These are phyloP conservation scores for Discoglossus pictus DNA, from an alignment of 2,797 vertebrate genomes.

Conservation along the genomic window DNA sequence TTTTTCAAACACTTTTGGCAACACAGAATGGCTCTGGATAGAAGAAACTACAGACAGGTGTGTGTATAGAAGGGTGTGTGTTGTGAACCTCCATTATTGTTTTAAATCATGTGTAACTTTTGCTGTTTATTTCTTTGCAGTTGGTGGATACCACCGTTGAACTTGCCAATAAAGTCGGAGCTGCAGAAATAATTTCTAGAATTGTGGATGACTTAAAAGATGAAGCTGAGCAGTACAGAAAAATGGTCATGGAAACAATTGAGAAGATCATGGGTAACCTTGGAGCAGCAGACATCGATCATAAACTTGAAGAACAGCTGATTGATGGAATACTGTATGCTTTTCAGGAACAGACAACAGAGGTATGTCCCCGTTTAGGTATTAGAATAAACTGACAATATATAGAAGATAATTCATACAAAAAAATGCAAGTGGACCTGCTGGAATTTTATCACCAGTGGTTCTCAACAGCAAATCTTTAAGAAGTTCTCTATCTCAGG, in stretches of 20 bases:
- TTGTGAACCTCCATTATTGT: too few relatives aligned
- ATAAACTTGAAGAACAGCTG: conserved; percentile 97
- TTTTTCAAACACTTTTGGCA: conserved; percentile 99
- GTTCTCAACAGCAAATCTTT: too few relatives aligned
- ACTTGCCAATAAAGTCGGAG: conserved; percentile 97
- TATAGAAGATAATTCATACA: too few relatives aligned
- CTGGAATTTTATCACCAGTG: too few relatives aligned
- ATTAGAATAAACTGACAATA: too few relatives aligned
- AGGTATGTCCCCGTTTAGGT: conserved; percentile 82
- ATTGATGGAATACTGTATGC: conserved; percentile 98
- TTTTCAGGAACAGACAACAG: conserved; percentile 98
- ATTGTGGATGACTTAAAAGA: conserved; percentile 98
- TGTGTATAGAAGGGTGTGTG: too few relatives aligned
- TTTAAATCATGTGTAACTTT: too few relatives aligned
- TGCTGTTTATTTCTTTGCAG: conserved; percentile 61
- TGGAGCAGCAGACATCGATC: conserved; percentile 96
- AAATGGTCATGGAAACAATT: conserved; percentile 99
- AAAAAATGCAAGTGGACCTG: too few relatives aligned
- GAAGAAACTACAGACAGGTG: conserved; percentile 97
- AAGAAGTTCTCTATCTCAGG: too few relatives aligned
- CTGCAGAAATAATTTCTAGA: conserved; percentile 97
- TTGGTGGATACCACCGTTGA: conserved; percentile 98
- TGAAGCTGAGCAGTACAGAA: conserved; percentile 97
- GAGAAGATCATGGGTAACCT: conserved; percentile 99
- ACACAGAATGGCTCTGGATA: conserved; percentile 97